Base-by-base conservation (phyloP, 2,888 invertebrate species). In the Tipula unca region DNA sequence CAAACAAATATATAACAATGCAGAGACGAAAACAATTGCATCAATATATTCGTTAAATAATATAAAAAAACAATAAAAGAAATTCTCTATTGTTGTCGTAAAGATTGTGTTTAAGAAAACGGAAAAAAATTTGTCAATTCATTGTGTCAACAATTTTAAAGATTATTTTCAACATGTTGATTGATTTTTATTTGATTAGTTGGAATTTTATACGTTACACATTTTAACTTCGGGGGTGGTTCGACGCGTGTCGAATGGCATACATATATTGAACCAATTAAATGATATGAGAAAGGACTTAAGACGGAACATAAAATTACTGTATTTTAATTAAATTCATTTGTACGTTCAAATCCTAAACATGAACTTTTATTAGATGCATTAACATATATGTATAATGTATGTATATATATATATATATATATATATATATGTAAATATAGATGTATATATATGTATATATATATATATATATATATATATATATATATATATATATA, bases 181-280 rank as follows among this genome's bases (percentile, higher is more conserved):
- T 69, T 69, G 69, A 69, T 69, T 69, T 69, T 69, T 69, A 69
- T 69, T 69, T 69, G 69, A 69, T 69, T 69, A 69, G 69, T 69
- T 25, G 25, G 69, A 69, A 69, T 69, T 69, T 25, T 69, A 10
- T 20, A 69, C 69, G 25, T 25, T 25, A 69, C 69, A 25, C 20
- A 69, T 69, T 69, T 69, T 69, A 25, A 69, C 69, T 69, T 69
- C 25, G 25, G 25, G 25, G 69, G 69, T 69, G 69, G n/a, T 69
- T n/a, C n/a, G n/a, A 69, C 69, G 69, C 69, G 25, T 69, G 69
- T 69, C 69, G 25, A 69, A 25, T 69, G 25, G 10, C 25, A 69
- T 69, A n/a, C n/a, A n/a, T n/a, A n/a, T n/a, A 25, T 69, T 10
- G n/a, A 69, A 69, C 10, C 25, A 69, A 69, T 69, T 69, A 69